Conservation (phyloP, 2,797 vertebrate species). For the Malurus splendens region DNA sequence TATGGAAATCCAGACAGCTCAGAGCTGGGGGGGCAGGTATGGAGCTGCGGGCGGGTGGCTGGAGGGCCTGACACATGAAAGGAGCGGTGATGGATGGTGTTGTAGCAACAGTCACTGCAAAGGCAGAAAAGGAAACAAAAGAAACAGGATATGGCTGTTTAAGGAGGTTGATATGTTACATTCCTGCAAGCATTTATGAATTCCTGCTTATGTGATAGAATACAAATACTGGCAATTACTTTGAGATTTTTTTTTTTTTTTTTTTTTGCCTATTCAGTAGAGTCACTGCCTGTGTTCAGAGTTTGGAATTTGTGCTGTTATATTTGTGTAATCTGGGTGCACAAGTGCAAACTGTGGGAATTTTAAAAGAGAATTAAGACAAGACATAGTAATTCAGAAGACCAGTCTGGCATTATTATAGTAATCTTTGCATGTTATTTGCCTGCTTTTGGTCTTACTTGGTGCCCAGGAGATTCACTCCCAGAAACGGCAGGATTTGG, state of each 20-base stretch:
- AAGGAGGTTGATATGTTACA: constrained; percentile 1
- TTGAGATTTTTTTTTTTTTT: not conserved
- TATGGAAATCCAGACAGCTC: not conserved
- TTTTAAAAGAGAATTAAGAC: not conserved
- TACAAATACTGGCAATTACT: not conserved
- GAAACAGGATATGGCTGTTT: constrained; percentile 39
- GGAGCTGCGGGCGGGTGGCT: not conserved
- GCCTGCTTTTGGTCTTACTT: not conserved
- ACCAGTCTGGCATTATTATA: not conserved
- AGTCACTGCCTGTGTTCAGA: not conserved
- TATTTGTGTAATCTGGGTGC: not conserved
- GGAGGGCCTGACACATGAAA: not conserved
- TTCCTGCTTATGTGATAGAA: not conserved
- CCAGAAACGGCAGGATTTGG: not conserved
- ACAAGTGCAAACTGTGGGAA: not conserved
- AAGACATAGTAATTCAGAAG: not conserved
- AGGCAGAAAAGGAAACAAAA: constrained; percentile 45
- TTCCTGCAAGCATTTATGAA: constrained; percentile 18
- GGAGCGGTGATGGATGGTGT: constrained; percentile 21
- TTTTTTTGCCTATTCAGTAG: not conserved
- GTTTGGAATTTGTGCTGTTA: not conserved
- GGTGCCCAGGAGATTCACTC: not conserved
- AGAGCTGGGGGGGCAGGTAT: not conserved
- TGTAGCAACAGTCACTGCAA: constrained; percentile 41
- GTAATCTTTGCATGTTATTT: not conserved